Conservation (phyloP, 2,888 invertebrate species). For the Prosapia bicincta region DNA sequence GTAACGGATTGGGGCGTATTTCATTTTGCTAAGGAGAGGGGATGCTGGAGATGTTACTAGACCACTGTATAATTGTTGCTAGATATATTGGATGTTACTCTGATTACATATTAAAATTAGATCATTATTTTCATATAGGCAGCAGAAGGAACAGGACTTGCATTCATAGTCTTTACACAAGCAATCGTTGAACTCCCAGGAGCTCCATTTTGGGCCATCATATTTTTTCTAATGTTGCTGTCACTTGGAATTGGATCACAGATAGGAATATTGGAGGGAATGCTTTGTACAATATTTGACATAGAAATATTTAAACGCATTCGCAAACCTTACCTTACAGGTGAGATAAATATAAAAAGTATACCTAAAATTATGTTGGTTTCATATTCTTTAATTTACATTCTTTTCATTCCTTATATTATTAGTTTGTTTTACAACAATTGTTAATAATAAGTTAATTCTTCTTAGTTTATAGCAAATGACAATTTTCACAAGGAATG, state of each 20-base stretch:
- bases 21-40: too few species aligned
- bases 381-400: too few species aligned
- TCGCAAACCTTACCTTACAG: slow-evolving; percentile 85
- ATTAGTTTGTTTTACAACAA: too few species aligned
- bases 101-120: too few species aligned
- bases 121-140: slow-evolving; percentile 57
- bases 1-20: too few species aligned
- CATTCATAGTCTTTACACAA: slow-evolving; percentile 96
- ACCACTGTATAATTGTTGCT: not conserved
- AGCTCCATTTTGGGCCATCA: slow-evolving; percentile 93
- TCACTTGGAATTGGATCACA: slow-evolving; percentile 92
- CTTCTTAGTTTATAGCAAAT: too few species aligned
- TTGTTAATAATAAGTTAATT: too few species aligned
- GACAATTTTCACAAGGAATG: too few species aligned
- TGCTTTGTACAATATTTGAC: slow-evolving; percentile 92
- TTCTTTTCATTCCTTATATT: too few species aligned
- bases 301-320: slow-evolving; percentile 87
- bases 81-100: not conserved
- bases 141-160: slow-evolving; percentile 92
- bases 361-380: too few species aligned
- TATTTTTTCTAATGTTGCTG: slow-evolving; percentile 94
- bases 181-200: slow-evolving; percentile 92
- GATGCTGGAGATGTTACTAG: not conserved
- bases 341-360: too few species aligned
- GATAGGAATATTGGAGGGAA: slow-evolving; percentile 94